Percentiles rank a stretch among this genome's conserved stretches.
Conservation (phyloP, 2,113 vertebrate species). For the Corythornis vintsioides region DNA sequence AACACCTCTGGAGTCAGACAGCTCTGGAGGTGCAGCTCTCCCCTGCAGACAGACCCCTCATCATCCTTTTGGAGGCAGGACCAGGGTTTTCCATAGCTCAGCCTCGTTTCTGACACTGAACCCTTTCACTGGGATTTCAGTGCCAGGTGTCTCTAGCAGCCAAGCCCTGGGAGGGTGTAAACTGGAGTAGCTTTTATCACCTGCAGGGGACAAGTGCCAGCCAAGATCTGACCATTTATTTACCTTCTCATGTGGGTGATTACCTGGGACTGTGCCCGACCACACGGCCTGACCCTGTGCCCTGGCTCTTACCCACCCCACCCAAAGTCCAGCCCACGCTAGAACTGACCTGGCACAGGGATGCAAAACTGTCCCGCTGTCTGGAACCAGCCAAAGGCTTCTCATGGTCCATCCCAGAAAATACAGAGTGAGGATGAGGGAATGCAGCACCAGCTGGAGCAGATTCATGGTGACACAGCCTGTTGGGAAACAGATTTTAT, state of each 20-base stretch:
- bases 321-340: neutral
- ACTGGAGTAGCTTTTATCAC: neutral
- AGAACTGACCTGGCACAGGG: neutral
- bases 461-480: neutral
- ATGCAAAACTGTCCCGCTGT: neutral
- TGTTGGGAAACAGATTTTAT: accelerated
- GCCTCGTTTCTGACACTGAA: neutral
- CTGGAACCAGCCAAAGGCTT: neutral
- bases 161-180: neutral
- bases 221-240: neutral
- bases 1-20: neutral
- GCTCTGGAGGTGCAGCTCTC: neutral
- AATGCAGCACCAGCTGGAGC: neutral
- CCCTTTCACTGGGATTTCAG: neutral
- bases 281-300: neutral
- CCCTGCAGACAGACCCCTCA: neutral
- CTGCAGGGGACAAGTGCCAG: neutral
- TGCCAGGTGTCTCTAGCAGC: neutral
- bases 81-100: neutral
- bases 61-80: neutral
- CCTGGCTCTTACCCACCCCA: neutral
- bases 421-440: accelerated
- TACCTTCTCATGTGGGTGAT: neutral
- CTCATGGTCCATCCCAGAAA: accelerated
- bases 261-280: neutral